A percentile compares a stretch with the other conserved stretches of the same genome.
Conservation (phyloP, 2,888 invertebrate genomes). For the Pherbina coryleti region DNA sequence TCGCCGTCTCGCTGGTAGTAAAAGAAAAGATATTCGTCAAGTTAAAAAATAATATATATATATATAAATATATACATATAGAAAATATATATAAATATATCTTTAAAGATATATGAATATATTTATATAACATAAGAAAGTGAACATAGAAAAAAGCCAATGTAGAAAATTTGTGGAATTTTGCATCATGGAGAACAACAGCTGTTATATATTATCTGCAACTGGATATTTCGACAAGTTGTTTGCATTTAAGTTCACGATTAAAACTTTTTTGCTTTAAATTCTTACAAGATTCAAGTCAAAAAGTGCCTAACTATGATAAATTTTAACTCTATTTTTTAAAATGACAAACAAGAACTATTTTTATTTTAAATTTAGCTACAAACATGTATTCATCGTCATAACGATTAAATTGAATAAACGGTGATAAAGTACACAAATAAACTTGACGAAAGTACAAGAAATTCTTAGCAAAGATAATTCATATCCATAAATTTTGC, state of each 20-base stretch:
- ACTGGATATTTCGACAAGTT: not conserved
- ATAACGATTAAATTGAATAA: not conserved
- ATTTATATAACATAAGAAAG: not conserved
- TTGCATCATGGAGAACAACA: constrained; percentile 10
- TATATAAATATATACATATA: too few relatives aligned
- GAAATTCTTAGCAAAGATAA: not conserved
- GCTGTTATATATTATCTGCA: constrained; percentile 16
- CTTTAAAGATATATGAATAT: too few relatives aligned
- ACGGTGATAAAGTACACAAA: constrained; percentile 6
- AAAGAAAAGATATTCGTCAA: not conserved
- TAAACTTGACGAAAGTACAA: constrained; percentile 1
- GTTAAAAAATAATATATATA: not conserved
- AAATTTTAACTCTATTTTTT: too few relatives aligned
- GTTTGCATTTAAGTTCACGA: too few relatives aligned
- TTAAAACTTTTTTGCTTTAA: too few relatives aligned
- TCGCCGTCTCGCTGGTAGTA: not conserved
- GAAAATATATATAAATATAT: too few relatives aligned
- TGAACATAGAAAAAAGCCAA: not conserved
- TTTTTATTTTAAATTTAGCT: too few relatives aligned
- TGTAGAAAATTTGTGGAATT: not conserved
- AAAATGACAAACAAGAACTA: too few relatives aligned
- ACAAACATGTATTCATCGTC: too few relatives aligned
- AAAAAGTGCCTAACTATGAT: too few relatives aligned
- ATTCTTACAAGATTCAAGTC: too few relatives aligned
- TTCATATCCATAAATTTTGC: too few relatives aligned